phyloP scores from a whole-genome alignment of 2,888 invertebrate species.

The Ophonus ardosiacus region DNA sequence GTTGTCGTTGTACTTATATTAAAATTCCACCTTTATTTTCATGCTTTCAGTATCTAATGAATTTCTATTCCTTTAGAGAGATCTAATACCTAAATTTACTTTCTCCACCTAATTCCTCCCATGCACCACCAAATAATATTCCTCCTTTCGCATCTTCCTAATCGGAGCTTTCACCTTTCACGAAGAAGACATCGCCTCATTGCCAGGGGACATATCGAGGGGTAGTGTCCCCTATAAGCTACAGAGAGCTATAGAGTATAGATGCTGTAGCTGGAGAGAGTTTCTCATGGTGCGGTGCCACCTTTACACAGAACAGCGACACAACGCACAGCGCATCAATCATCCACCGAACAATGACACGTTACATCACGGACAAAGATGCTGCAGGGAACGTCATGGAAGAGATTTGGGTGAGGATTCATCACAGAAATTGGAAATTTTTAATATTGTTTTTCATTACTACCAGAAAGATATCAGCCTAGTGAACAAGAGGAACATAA shows the following conservation, averaged over 20 bases:
- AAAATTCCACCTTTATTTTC: too few species aligned
- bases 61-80: too few species aligned
- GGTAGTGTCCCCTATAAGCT: neutral
- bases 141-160: too few species aligned
- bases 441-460: neutral
- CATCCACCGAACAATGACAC: constrained; percentile 50
- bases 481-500: neutral
- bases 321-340: constrained; percentile 38
- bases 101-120: too few species aligned
- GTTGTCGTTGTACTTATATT: too few species aligned
- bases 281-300: constrained; percentile 29
- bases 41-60: too few species aligned
- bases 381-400: neutral
- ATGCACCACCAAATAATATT: too few species aligned
- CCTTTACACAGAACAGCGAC: constrained; percentile 11
- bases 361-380: constrained; percentile 39
- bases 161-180: constrained; percentile 22
- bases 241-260: neutral
- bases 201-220: constrained; percentile 35
- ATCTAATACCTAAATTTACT: too few species aligned
- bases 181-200: constrained; percentile 40
- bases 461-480: neutral
- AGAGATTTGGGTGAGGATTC: neutral
- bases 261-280: neutral
- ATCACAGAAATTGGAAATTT: neutral